Conservation (phyloP, 2,888 invertebrate genomes). For the Lordiphosa fenestrarum region DNA sequence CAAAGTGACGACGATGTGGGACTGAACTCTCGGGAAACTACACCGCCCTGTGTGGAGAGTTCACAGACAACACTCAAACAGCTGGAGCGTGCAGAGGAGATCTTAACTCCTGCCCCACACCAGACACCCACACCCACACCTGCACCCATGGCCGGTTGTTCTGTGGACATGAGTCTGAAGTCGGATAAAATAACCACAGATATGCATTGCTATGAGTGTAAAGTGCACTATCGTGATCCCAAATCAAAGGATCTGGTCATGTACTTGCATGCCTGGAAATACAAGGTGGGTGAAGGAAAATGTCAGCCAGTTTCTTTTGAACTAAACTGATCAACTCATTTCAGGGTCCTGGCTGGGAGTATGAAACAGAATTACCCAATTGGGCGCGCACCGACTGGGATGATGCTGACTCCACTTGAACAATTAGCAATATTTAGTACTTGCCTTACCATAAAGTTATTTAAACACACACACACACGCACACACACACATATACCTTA, state of each 20-base stretch:
- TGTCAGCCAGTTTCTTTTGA: too few relatives aligned
- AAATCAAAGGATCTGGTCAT: constrained; percentile 94
- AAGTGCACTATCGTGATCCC: constrained; percentile 93
- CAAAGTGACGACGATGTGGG: constrained; percentile 85
- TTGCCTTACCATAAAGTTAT: constrained; percentile 12
- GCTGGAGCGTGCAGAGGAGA: constrained; percentile 32
- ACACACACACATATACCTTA: constrained; percentile 1
- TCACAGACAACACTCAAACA: constrained; percentile 73
- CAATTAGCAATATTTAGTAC: constrained; percentile 5
- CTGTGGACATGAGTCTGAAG: constrained; percentile 24
- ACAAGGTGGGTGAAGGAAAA: constrained; percentile 83
- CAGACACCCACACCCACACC: constrained; percentile 84
- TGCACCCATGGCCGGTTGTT: constrained; percentile 81
- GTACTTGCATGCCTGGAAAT: constrained; percentile 97
- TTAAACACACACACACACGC: constrained; percentile 1
- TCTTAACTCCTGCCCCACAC: constrained; percentile 9
- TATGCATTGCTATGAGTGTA: constrained; percentile 94
- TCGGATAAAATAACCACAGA: constrained; percentile 89
- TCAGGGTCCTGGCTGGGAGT: constrained; percentile 96
- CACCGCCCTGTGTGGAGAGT: constrained; percentile 85
- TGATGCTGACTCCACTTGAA: constrained; percentile 82
- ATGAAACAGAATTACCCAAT: constrained; percentile 92
- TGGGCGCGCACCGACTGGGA: constrained; percentile 95
- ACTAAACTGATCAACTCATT: constrained; percentile 47
- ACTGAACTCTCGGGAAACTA: constrained; percentile 86